phyloP scores from a whole-genome alignment of 1,140 invertebrate genomes.

The Phymorhynchus buccinoides region DNA sequence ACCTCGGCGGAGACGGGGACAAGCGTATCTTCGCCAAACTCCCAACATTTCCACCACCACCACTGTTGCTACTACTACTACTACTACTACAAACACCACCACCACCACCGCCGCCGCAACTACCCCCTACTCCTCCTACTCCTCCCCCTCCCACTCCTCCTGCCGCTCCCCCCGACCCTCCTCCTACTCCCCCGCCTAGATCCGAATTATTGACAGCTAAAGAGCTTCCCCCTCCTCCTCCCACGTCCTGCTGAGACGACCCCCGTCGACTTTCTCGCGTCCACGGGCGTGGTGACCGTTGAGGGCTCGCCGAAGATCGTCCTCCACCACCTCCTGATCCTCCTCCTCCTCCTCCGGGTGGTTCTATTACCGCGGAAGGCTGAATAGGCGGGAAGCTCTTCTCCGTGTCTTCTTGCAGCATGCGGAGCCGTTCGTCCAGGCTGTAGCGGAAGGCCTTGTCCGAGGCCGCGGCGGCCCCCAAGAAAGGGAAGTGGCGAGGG shows the following conservation, averaged over 20 bases:
- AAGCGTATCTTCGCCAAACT: neutral
- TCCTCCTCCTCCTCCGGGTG: neutral
- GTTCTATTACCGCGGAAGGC: neutral
- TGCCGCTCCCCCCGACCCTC: neutral
- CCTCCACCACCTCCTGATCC: too few species aligned
- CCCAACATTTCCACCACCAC: neutral
- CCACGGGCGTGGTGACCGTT: neutral
- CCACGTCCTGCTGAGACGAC: constrained; percentile 3
- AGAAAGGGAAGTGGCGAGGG: neutral
- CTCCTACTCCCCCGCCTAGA: neutral
- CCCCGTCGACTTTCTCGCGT: neutral
- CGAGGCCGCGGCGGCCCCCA: neutral
- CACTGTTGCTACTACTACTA: neutral
- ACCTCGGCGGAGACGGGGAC: neutral
- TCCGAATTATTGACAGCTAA: neutral
- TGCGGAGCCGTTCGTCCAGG: constrained; percentile 32
- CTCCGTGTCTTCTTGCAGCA: constrained; percentile 18
- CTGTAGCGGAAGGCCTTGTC: constrained; percentile 33
- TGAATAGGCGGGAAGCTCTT: neutral
- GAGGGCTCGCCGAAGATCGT: neutral
- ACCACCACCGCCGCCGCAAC: neutral
- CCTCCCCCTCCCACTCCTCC: neutral
- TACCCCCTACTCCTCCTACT: neutral
- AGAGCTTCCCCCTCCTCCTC: neutral
- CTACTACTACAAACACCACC: neutral